These are phyloP conservation scores for Subacronicta megacephala DNA, from an alignment of 2,888 invertebrate species.

Conservation along the genomic window DNA sequence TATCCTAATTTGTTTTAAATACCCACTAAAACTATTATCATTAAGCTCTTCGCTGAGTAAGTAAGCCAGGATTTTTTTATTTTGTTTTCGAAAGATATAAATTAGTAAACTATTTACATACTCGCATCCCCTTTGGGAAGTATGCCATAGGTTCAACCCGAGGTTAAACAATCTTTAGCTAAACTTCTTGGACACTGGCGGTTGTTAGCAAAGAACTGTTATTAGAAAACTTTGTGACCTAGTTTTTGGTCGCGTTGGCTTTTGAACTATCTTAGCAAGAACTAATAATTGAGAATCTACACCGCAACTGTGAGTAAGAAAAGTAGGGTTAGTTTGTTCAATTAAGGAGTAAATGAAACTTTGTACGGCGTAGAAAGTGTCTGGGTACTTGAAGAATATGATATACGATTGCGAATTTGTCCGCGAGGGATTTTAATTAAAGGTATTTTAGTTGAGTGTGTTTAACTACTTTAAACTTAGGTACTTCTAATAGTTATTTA, in stretches of 20 bases:
- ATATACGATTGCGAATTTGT: no score
- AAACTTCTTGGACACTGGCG: conserved; percentile 40
- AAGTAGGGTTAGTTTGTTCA: conserved; percentile 22
- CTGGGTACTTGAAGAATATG: not conserved
- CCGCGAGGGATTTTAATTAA: no score
- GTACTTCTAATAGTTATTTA: no score
- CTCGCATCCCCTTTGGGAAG: conserved; percentile 20
- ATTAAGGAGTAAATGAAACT: conserved; percentile 30
- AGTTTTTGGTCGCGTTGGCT: conserved; percentile 49
- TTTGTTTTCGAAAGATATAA: not conserved
- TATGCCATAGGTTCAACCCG: conserved; percentile 27
- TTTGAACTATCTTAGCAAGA: conserved; percentile 56
- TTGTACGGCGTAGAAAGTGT: not conserved
- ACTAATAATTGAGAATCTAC: conserved; percentile 51
- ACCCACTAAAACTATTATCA: no score
- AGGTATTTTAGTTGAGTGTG: no score
- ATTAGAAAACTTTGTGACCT: conserved; percentile 58
- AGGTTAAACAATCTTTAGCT: conserved; percentile 43
- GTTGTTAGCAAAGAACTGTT: conserved; percentile 51
- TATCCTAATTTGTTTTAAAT: no score
- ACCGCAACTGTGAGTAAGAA: conserved; percentile 16
- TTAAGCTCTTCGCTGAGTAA: no score
- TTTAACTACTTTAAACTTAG: no score
- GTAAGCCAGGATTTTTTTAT: no score
- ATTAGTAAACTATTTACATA: not conserved